Base-by-base conservation (phyloP, 2,888 invertebrate species). In the Phyto melanocephala region DNA sequence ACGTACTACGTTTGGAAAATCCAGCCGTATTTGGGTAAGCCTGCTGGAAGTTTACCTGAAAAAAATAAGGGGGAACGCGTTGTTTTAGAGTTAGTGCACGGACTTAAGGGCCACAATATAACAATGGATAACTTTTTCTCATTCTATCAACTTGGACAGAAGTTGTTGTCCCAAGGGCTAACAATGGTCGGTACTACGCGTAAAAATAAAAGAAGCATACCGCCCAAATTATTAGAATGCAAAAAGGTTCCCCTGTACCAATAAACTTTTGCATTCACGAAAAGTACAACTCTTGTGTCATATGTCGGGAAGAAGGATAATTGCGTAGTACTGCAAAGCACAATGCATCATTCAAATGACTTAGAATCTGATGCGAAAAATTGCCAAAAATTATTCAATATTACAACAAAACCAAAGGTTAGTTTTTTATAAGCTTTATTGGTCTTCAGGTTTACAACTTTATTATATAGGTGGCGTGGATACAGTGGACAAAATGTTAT, bases 381-480 rank as follows among this genome's bases (percentile, higher is more conserved):
- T 22, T 63, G 45, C 63, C 45, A 63, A 35, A 65, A 63, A 63
- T 63, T 1, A 33, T 63, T 28, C 8, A 62, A 28, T 62, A 15
- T 22, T 62, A 45, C 11, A 45, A 62, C 6, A 62, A 62, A 62
- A 33, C 28, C 15, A 62, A 62, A 45, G 62, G 22, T 40, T 1
- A 0, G n/a, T 40, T 40, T 37, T 17, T 11, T 15, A 15, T 45
- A 15, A 15, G 1, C 8, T 45, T 28, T 42, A 62, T 40, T 40
- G 22, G 11, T 50, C 50, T 2, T 13, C 50, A 50, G 22, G 0
- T 52, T 11, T 47, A 10, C 8, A 17, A 20, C 11, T 47, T 47
- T 17, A 47, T 17, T 4, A 10, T 20, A 11, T 22, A 47, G 47
- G 47, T 20, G 47, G 15, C 7, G 15, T 6, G 35, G 35, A 35